These are phyloP conservation scores for Megaustenia siamemsis DNA, from an alignment of 2,888 invertebrate species.

Conservation along the genomic window DNA sequence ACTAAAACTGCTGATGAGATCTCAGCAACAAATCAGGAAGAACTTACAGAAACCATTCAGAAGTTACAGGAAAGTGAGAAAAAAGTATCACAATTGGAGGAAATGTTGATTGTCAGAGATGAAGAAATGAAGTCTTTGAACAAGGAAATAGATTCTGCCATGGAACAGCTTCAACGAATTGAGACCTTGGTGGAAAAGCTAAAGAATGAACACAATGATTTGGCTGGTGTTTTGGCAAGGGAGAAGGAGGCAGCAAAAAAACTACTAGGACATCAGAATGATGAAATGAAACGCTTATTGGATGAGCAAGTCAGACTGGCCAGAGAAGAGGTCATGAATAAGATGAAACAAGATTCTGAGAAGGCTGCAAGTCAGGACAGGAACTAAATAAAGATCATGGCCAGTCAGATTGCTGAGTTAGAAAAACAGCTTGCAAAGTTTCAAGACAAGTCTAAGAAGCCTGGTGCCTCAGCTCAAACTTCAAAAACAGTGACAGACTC, in stretches of 20 bases:
- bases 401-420: conserved; percentile 57
- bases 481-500: conserved; percentile 57
- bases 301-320: conserved; percentile 59
- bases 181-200: conserved; percentile 69
- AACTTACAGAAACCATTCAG: too few relatives aligned
- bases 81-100: too few relatives aligned
- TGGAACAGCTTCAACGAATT: conserved; percentile 67
- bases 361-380: conserved; percentile 48
- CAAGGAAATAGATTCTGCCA: conserved; percentile 65
- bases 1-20: too few relatives aligned
- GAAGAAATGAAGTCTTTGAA: too few relatives aligned
- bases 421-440: conserved; percentile 69
- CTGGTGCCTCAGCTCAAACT: too few relatives aligned
- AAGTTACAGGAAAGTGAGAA: too few relatives aligned
- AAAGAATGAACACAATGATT: conserved; percentile 66
- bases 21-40: too few relatives aligned
- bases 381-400: conserved; percentile 53
- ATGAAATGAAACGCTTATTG: conserved; percentile 51
- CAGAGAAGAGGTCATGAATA: conserved; percentile 68
- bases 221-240: conserved; percentile 63
- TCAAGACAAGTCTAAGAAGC: too few relatives aligned
- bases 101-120: too few relatives aligned
- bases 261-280: conserved; percentile 53
- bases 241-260: conserved; percentile 68
- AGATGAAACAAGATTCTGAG: conserved; percentile 62